Percentiles rank a stretch among this genome's conserved stretches.
phyloP scores from a whole-genome alignment of 2,797 vertebrate genomes.

The Heteromormyrus szaboi region DNA sequence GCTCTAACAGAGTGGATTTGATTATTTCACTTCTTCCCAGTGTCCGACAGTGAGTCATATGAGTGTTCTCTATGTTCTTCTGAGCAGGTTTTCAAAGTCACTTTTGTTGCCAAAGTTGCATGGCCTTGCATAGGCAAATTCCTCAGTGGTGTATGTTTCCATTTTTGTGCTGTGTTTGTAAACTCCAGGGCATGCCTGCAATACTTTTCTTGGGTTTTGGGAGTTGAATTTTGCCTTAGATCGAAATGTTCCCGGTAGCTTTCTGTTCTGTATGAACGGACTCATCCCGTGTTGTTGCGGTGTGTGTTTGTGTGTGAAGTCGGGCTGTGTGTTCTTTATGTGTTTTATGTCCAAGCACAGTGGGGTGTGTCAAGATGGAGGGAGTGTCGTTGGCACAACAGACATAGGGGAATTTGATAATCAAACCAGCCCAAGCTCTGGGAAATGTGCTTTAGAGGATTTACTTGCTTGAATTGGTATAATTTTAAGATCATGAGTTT shows the following conservation, averaged over 20 bases:
- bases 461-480: background rate
- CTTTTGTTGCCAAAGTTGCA: background rate
- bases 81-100: background rate
- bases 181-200: background rate
- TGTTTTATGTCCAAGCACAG: background rate
- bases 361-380: background rate
- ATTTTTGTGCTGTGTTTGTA: conserved; percentile 8
- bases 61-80: background rate
- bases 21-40: background rate
- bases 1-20: background rate
- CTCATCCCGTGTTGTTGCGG: background rate
- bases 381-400: background rate
- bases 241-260: background rate
- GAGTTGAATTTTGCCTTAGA: background rate
- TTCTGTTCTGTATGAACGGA: background rate
- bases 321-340: background rate
- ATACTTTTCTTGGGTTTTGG: background rate
- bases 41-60: background rate
- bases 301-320: background rate
- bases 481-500: background rate
- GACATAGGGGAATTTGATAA: conserved; percentile 13
- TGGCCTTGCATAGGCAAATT: background rate
- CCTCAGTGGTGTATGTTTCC: background rate
- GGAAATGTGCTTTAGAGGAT: background rate
- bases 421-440: conserved; percentile 7